These are phyloP conservation scores for Ovis aries DNA, from an alignment of 2,113 vertebrate species.

Conservation along the genomic window ARS-UI_Ramb_v3.0 NC_056069.1:39732501-39733000, in stretches of 20 bases:
- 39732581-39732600: neutral
- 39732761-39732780: neutral
- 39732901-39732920: neutral
- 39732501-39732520: neutral
- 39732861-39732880: conserved; percentile 8
- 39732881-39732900: neutral
- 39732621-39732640: neutral
- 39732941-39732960: neutral
- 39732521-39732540: neutral
- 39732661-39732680: neutral
- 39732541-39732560: neutral
- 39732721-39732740: neutral
- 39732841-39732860: neutral
- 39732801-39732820: neutral
- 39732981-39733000: neutral
- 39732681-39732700: neutral
- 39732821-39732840: neutral
- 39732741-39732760: neutral
- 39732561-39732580: neutral
- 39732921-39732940: neutral
- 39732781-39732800: neutral
- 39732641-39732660: neutral
- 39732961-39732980: neutral
- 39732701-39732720: neutral
- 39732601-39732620: neutral